These are phyloP conservation scores for Eumeta japonica DNA, from an alignment of 1,140 invertebrate genomes.

Conservation along the genomic window DNA sequence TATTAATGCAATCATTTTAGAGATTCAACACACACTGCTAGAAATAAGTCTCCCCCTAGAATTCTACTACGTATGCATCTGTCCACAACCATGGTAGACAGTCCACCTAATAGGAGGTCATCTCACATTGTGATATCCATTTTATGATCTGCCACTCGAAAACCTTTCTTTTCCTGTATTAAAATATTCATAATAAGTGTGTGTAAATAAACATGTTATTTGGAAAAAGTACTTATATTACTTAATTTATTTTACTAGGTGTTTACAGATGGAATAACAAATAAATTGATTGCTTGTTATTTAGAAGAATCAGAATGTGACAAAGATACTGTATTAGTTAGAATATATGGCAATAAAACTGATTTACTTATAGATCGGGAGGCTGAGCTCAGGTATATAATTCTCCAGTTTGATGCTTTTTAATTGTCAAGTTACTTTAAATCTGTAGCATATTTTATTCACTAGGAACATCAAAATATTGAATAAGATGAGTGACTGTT, in stretches of 20 bases:
- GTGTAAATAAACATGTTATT: conserved; percentile 5
- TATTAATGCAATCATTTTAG: conserved; percentile 2
- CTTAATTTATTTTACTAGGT: conserved; percentile 58
- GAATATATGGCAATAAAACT: conserved; percentile 92
- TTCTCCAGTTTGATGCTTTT: conserved; percentile 57
- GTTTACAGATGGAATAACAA: conserved; percentile 95
- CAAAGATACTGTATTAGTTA: conserved; percentile 78
- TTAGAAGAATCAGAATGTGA: conserved; percentile 28
- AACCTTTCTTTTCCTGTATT: no score
- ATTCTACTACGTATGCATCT: neutral
- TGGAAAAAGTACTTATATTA: neutral
- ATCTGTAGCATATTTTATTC: neutral
- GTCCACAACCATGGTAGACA: neutral
- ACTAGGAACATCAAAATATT: conserved; percentile 69
- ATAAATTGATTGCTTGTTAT: conserved; percentile 82
- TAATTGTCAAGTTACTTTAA: conserved; percentile 66
- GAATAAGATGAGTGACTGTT: conserved; percentile 70
- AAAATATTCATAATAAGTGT: conserved; percentile 3
- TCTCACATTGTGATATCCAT: conserved; percentile 2
- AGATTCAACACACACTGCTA: neutral
- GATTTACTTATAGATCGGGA: conserved; percentile 89
- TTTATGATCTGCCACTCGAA: no score
- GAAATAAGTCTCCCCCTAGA: neutral
- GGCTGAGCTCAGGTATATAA: conserved; percentile 71
- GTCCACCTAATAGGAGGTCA: neutral